Base-by-base conservation (phyloP, 1,140 invertebrate species). In the Trichoplusia ni region DNA sequence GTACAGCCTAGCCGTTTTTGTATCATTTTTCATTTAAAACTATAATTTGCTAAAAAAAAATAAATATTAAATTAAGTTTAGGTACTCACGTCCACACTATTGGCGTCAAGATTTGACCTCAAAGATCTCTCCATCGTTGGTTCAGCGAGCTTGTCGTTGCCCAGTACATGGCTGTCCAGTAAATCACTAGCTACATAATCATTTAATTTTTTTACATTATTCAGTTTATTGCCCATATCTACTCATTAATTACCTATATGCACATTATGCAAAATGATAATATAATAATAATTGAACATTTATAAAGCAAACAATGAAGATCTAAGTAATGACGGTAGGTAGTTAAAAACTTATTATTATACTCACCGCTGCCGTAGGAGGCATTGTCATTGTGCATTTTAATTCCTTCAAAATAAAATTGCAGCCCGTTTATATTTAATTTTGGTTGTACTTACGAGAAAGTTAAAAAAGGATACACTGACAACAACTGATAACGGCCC, bases 51-150 rank as follows among this genome's bases (percentile, higher is more conserved):
- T 27, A 27, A 27, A 27, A 0, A 8, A 21, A 13, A 9, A 4
- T 13, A 14, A 38, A 29, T 56, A 25, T 19, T 27, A 18, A 60
- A 27, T 23, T 4, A 49, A 47, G 8, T 58, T 9, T 27, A 64
- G 31, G 35, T 54, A 86, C 86, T 85, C 71, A 91, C 90, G 76
- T 91, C 90, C 16, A 91, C 81, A 71, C 90, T 90, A 71, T 89
- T 85, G 64, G 76, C 87, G 61, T 83, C 86, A 33, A 90, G 70
- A 40, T 84, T 87, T 35, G 85, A 86, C 65, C 87, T 84, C 60
- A 78, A 75, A 35, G 89, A 91, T 74, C 75, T 79, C 67, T 86
- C 84, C 84, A 90, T 89, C 7, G 76, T 68, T 64, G 76, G 73
- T 62, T 69, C 76, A 49, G 56, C 68, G 72, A 79, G 61, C 81